A percentile compares a stretch with the other conserved stretches of the same genome.
phyloP scores from a whole-genome alignment of 2,797 vertebrate species.

The Centropyge bicolor region DNA sequence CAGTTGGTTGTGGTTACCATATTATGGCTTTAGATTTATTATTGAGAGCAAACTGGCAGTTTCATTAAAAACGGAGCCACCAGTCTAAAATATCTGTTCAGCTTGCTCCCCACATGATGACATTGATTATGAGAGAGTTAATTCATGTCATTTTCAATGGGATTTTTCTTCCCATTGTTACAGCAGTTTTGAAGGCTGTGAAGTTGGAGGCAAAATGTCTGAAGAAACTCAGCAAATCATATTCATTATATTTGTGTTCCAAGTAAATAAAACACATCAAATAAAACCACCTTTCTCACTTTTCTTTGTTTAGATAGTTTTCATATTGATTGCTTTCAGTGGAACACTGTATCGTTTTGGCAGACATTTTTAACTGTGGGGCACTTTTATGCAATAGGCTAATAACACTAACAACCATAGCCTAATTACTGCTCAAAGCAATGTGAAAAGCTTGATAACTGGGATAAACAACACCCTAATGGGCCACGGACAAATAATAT shows the following conservation, averaged over 20 bases:
- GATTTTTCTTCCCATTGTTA: no score
- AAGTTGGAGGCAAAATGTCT: neutral
- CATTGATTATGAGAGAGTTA: no score
- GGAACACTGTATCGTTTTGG: neutral
- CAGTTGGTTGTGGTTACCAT: neutral
- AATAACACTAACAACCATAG: conserved; percentile 2
- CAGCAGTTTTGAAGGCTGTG: neutral
- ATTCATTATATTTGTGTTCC: neutral
- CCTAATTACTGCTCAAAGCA: conserved; percentile 6
- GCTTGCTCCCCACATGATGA: no score
- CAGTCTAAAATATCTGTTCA: no score
- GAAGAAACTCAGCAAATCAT: neutral
- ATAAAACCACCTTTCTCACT: neutral
- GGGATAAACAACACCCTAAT: neutral
- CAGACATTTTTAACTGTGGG: neutral
- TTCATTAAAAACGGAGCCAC: conserved; percentile 16
- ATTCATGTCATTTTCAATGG: no score
- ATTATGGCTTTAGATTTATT: neutral
- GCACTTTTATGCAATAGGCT: conserved; percentile 1
- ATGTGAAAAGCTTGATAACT: conserved; percentile 1
- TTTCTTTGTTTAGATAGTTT: neutral
- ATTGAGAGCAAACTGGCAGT: neutral
- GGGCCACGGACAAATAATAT: conserved; percentile 7
- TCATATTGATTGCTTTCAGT: neutral
- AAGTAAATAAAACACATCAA: neutral